phyloP scores from a whole-genome alignment of 2,113 vertebrate genomes.

The Clinocottus analis region DNA sequence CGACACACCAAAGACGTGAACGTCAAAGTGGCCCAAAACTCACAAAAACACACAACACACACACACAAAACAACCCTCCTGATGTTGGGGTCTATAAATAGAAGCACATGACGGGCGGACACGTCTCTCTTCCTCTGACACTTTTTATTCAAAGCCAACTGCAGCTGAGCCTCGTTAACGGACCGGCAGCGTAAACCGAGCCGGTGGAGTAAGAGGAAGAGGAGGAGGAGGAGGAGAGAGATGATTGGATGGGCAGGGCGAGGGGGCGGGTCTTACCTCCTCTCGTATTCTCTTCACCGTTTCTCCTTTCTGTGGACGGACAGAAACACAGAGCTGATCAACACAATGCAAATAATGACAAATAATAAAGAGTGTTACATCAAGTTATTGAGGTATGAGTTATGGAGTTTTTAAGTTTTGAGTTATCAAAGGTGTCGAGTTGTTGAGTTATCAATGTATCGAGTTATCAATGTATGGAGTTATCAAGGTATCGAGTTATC shows the following conservation, averaged over 20 bases:
- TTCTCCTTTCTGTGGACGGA: constrained; percentile 90
- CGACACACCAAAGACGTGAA: constrained; percentile 16
- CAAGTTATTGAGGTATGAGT: too few species aligned
- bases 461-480: too few species aligned
- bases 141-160: too few species aligned
- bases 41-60: background rate
- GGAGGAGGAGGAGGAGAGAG: background rate
- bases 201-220: constrained; percentile 4
- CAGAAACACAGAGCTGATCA: background rate
- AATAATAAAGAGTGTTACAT: too few species aligned
- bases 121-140: background rate
- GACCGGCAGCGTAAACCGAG: too few species aligned
- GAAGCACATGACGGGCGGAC: background rate
- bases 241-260: background rate
- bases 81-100: constrained; percentile 16
- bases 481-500: too few species aligned
- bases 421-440: too few species aligned
- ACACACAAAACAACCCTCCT: background rate
- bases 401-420: too few species aligned
- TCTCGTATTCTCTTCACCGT: constrained; percentile 95
- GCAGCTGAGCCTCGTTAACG: too few species aligned
- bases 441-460: too few species aligned
- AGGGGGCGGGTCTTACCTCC: constrained; percentile 84
- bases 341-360: too few species aligned
- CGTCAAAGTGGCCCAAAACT: background rate